Base-by-base conservation (phyloP, 2,113 vertebrate species). In the Casuarius casuarius region DNA sequence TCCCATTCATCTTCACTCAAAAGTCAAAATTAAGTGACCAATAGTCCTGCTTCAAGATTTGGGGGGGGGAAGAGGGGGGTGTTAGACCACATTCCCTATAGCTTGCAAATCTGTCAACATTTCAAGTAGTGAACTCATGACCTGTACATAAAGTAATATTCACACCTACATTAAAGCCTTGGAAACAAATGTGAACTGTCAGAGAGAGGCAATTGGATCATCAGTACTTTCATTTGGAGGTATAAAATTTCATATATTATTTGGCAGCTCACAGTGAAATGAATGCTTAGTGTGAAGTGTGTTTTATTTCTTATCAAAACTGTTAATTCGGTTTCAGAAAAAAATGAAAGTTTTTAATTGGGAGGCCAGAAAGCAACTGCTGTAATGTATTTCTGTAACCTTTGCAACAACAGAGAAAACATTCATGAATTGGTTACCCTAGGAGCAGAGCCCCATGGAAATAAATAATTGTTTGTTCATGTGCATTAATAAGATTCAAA, bases 401-500 rank as follows among this genome's bases (percentile, higher is more conserved):
- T 76, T 42, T 92, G 8, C 40, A 95, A 75, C 40, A 59, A 59
- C n/a, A 87, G 31, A 83, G 61, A 91, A 89, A 80, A 9, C 12
- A 85, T 77, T 89, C 19, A 77, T 51, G 33, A 92, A 19, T 52
- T 93, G 4, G 8, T 91, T 62, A 75, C 31, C 17, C 17, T 44
- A 2, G 2, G 62, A 76, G 31, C 35, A 80, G 6, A 84, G 11
- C 44, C 42, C 23, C 7, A 42, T 12, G 46, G 44, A 93, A 49
- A 35, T 46, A 84, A 91, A 72, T 52, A 83, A 38, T 72, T 90
- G 7, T 77, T 89, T 90, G 54, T 46, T 61, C 61, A 31, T 21
- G 67, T 59, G 31, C 38, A 20, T 94, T 95, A 94, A 91, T 94
- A 87, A 90, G 71, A 71, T 85, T 59, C 12, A 94, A 93, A 84